These are phyloP conservation scores for Aphelinus certus DNA, from an alignment of 1,140 invertebrate genomes.

Conservation along the genomic window DNA sequence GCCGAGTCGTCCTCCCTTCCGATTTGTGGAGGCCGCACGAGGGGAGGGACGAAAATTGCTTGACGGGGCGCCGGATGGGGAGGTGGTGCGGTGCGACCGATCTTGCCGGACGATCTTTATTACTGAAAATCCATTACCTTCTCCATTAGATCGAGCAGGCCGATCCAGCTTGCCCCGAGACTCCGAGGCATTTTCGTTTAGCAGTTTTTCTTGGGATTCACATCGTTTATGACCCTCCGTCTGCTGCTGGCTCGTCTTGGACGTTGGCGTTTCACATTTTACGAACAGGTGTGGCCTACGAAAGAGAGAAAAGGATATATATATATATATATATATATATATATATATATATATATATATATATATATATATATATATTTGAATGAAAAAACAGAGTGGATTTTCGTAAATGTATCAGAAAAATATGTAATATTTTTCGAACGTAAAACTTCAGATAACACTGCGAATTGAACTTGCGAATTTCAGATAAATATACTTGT, in stretches of 20 bases:
- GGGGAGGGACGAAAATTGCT: slow-evolving; percentile 39
- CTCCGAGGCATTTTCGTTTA: slow-evolving; percentile 62
- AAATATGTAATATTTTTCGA: too few relatives aligned
- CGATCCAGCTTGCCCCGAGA: slow-evolving; percentile 51
- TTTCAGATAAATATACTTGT: too few relatives aligned
- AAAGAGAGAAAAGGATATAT: too few relatives aligned
- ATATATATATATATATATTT: too few relatives aligned
- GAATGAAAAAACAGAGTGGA: too few relatives aligned
- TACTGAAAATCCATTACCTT: slow-evolving; percentile 66
- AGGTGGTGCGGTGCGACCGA: slow-evolving; percentile 46
- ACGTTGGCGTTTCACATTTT: too few relatives aligned
- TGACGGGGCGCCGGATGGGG: slow-evolving; percentile 29
- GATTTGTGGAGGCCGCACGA: neutral
- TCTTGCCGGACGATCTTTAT: slow-evolving; percentile 62
- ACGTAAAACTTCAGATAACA: too few relatives aligned
- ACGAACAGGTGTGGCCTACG: too few relatives aligned
- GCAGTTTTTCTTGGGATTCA: slow-evolving; percentile 65
- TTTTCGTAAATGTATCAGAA: neutral
- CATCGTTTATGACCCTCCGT: slow-evolving; percentile 60
- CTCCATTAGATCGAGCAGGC: slow-evolving; percentile 61
- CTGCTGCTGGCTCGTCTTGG: slow-evolving; percentile 18
- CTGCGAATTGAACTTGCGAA: too few relatives aligned
- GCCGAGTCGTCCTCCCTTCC: too few relatives aligned
- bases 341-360: too few relatives aligned
- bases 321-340: neutral